These are phyloP conservation scores for Ricordea florida DNA, from an alignment of 92 coral and sea anemone species.

Conservation along the genomic window DNA sequence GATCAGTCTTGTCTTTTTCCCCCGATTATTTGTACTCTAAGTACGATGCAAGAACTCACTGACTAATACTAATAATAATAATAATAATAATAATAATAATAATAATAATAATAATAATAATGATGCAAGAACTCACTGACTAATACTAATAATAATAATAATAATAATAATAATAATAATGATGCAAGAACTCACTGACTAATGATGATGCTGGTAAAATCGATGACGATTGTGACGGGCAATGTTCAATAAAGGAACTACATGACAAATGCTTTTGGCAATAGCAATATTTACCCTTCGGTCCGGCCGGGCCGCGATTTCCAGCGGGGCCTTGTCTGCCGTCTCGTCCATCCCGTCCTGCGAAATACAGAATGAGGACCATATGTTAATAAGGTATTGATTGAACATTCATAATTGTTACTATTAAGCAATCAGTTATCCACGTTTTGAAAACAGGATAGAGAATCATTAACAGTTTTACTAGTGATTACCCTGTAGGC, in stretches of 20 bases:
- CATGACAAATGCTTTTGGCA: neutral
- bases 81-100: no score
- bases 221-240: neutral
- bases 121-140: no score
- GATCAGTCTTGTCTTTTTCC: neutral
- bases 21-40: no score
- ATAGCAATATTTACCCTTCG: constrained; percentile 1
- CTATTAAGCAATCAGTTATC: neutral
- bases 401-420: neutral
- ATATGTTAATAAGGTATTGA: neutral
- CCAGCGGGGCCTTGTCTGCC: constrained; percentile 25
- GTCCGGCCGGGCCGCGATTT: constrained; percentile 10
- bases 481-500: neutral
- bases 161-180: no score
- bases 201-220: no score
- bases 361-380: neutral
- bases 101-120: no score
- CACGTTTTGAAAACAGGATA: neutral
- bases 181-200: no score
- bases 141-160: no score
- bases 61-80: no score
- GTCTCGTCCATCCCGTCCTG: constrained; percentile 11
- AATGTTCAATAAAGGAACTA: neutral
- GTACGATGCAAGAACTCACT: no score
- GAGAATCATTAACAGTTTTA: neutral